phyloP scores from a whole-genome alignment of 2,113 vertebrate species.

The Ptychochromis oligacanthus region DNA sequence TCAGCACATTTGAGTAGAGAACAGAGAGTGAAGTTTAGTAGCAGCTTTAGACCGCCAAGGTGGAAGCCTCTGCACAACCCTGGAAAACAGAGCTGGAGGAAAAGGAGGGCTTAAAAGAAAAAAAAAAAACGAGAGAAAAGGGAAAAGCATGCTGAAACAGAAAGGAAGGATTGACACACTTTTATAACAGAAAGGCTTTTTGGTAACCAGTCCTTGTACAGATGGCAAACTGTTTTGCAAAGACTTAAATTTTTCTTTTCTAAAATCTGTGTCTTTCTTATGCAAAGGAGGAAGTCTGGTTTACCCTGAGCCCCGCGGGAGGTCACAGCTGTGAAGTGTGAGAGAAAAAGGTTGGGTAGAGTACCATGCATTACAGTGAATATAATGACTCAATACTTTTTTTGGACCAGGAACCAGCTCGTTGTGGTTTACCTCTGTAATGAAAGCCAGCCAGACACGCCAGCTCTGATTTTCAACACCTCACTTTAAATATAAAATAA shows the following conservation, averaged over 20 bases:
- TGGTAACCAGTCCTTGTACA: conserved; percentile 38
- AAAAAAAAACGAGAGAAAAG: neutral
- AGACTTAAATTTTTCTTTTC: neutral
- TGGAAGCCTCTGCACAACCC: conserved; percentile 53
- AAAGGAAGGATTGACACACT: conserved; percentile 16
- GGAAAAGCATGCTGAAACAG: conserved; percentile 48
- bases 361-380: conserved; percentile 46
- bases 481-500: neutral
- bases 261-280: neutral
- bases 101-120: conserved; percentile 24
- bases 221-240: neutral
- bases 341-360: conserved; percentile 8
- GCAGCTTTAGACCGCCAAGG: conserved; percentile 51
- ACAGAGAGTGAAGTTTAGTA: conserved; percentile 18
- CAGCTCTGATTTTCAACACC: neutral
- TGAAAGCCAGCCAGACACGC: neutral
- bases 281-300: conserved; percentile 37
- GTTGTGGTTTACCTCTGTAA: conserved; percentile 7
- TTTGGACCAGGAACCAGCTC: conserved; percentile 44
- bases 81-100: conserved; percentile 61
- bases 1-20: conserved; percentile 35
- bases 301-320: conserved; percentile 43
- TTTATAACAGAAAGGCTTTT: conserved; percentile 46
- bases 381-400: conserved; percentile 24
- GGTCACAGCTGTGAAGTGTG: conserved; percentile 19